These are phyloP conservation scores for Macaca nemestrina DNA, from an alignment of 2,113 vertebrate genomes.

Conservation along the genomic window DNA sequence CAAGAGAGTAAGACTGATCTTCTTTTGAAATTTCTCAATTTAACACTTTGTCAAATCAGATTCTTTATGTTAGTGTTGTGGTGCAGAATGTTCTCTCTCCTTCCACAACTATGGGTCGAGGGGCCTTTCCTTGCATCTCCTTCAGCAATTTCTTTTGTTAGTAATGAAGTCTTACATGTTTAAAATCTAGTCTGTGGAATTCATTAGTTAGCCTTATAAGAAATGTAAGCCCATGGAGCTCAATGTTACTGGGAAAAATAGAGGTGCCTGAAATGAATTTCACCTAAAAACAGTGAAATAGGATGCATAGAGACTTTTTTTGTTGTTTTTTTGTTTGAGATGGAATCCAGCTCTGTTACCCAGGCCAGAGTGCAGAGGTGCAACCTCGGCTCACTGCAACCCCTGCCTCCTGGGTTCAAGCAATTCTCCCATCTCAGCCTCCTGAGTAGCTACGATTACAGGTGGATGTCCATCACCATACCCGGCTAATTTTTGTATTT, in stretches of 20 bases:
- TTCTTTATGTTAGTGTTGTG: neutral
- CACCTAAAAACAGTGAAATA: neutral
- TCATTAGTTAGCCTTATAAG: neutral
- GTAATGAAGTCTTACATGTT: neutral
- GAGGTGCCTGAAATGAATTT: neutral
- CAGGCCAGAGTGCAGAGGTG: too few relatives aligned
- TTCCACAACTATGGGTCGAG: neutral
- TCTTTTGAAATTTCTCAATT: neutral
- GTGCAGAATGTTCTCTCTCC: neutral
- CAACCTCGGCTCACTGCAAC: too few relatives aligned
- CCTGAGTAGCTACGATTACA: too few relatives aligned
- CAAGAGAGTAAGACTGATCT: neutral
- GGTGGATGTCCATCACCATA: too few relatives aligned
- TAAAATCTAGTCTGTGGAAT: neutral
- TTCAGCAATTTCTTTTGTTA: neutral
- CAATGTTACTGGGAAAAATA: neutral
- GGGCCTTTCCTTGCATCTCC: neutral
- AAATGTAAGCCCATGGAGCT: neutral
- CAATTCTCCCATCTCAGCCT: too few relatives aligned
- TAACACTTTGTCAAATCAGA: neutral
- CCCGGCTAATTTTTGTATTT: too few relatives aligned
- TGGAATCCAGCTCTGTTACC: too few relatives aligned
- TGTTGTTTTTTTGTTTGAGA: too few relatives aligned
- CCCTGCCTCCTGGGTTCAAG: too few relatives aligned
- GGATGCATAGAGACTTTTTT: too few relatives aligned